A percentile compares a stretch with the other conserved stretches of the same genome.
These are phyloP conservation scores for Andrena camellia DNA, from an alignment of 2,888 invertebrate genomes.

Conservation along the genomic window DNA sequence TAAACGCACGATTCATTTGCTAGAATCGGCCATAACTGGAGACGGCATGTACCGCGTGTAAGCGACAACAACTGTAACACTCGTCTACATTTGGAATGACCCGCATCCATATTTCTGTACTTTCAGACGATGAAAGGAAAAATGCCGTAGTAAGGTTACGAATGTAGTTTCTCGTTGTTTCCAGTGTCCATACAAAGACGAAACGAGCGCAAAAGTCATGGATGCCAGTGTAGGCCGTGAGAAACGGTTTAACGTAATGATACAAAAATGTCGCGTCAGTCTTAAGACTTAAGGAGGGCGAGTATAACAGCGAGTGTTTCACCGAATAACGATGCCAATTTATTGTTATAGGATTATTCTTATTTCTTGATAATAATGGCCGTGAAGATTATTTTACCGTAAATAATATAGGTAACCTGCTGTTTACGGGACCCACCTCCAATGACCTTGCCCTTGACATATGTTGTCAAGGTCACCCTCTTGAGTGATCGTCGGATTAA, in stretches of 20 bases:
- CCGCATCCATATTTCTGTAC: conserved; percentile 5
- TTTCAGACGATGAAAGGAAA: conserved; percentile 9
- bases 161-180: conserved; percentile 13
- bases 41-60: neutral
- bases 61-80: neutral
- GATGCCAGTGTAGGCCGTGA: conserved; percentile 15
- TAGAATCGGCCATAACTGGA: too few relatives aligned
- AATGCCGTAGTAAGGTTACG: neutral
- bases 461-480: too few relatives aligned
- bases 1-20: too few relatives aligned
- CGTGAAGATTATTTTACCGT: too few relatives aligned
- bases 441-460: too few relatives aligned
- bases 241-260: conserved; percentile 18
- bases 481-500: too few relatives aligned
- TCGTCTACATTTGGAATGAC: neutral
- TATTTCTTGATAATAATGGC: too few relatives aligned
- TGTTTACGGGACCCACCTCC: too few relatives aligned
- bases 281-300: neutral
- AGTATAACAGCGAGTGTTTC: neutral
- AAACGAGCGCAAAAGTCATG: conserved; percentile 22
- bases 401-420: too few relatives aligned
- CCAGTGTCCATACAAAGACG: neutral
- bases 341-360: neutral
- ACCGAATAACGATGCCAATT: neutral
- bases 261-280: neutral